Base-by-base conservation (phyloP, 2,797 vertebrate genomes). In the Semaprochilodus insignis region DNA sequence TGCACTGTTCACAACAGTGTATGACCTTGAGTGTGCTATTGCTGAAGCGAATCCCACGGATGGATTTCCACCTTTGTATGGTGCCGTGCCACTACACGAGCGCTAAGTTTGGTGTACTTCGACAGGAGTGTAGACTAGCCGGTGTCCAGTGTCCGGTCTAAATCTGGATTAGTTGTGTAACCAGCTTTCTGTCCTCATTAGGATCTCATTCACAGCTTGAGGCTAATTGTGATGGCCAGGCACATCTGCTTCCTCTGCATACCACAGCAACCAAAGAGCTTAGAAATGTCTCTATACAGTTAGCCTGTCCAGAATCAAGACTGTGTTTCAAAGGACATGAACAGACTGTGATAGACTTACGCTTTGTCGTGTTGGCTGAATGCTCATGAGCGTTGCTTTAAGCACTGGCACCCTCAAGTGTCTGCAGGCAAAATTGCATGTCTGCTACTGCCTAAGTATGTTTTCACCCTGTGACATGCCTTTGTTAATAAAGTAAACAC, bases 81-180 rank as follows among this genome's bases (percentile, higher is more conserved):
- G 48, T 73, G 13, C 80, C 8, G 3, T 80, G 19, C 59, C 65
- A 62, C 66, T 69, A 44, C 69, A 70, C 25, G 23, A 40, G 21
- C 71, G 17, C n/a, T 77, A 51, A 25, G 34, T 70, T 6, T 72
- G 40, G 5, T 40, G 16, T 16, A 70, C 8, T 82, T 77, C 3
- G 14, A 36, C 40, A 57, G 59, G 55, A 59, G n/a, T n/a, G 19
- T 1, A 48, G 31, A 60, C 23, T 21, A 69, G 52, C 54, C 36
- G 21, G 16, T 55, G 23, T 55, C 54, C 36, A 51, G 77, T 82
- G 16, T 87, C 79, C 27, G 16, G 67, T 85, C 90, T 86, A 85
- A 88, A 89, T 81, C 85, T 74, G 89, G 91, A 93, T 93, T 93
- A 91, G 86, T 92, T 91, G 88, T 79, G 78, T 89, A 91, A 92